Evolutionary conservation across 2,113 vertebrate species (phyloP).

Genomic region (Furnarius figulus): DNA sequence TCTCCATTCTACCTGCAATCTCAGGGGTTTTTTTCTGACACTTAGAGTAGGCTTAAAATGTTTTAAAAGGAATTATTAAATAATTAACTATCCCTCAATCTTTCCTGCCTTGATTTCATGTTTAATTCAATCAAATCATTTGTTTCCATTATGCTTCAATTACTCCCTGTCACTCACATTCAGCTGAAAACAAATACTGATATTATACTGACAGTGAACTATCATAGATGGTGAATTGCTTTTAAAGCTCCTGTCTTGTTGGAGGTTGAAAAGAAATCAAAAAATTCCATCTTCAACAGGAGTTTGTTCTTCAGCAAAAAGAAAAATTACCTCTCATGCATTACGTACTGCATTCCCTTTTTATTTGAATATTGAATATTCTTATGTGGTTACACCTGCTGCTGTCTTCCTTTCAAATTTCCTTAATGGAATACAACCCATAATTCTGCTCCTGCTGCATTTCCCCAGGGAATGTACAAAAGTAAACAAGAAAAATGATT

Average conservation of each 20-base stretch:
- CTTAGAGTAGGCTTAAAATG: neutral
- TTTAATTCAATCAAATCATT: neutral
- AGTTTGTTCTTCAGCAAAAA: neutral
- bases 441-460: neutral
- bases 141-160: conserved; percentile 3
- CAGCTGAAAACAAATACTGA: conserved; percentile 2
- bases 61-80: neutral
- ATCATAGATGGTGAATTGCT: rapidly evolving
- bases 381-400: neutral
- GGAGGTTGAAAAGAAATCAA: neutral
- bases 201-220: neutral
- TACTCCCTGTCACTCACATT: neutral
- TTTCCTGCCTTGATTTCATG: neutral
- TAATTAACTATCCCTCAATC: neutral
- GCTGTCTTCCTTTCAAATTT: neutral
- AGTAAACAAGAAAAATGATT: neutral
- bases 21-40: neutral
- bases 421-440: neutral
- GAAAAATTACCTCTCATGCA: neutral
- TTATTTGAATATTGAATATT: neutral
- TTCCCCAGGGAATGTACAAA: neutral
- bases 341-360: neutral
- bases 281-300: neutral
- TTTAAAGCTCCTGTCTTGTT: neutral
- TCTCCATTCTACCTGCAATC: conserved; percentile 74